These are phyloP conservation scores for Pseudotriccus pelzelni DNA, from an alignment of 2,797 vertebrate genomes.

Conservation along the genomic window DNA sequence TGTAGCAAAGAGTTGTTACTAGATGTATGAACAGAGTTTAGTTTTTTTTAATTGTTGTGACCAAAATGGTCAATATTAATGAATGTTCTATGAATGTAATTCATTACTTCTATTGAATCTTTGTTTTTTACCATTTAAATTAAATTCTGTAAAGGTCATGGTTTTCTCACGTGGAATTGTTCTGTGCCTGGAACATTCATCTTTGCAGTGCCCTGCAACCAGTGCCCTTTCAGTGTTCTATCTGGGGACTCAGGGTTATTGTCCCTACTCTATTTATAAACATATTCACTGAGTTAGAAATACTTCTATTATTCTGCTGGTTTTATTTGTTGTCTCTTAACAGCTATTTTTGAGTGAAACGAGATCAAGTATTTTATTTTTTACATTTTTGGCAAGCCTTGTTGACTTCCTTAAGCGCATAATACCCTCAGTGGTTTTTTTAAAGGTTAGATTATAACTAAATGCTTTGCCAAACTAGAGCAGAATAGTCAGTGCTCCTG, in stretches of 20 bases:
- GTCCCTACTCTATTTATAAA: constrained; percentile 24
- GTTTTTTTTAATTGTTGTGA: neutral
- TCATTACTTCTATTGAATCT: neutral
- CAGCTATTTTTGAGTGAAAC: constrained; percentile 4
- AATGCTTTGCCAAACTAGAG: neutral
- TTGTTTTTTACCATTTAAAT: neutral
- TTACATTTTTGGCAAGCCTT: neutral
- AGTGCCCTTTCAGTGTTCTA: neutral
- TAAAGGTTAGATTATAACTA: constrained; percentile 2
- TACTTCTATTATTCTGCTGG: neutral
- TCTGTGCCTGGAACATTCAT: neutral
- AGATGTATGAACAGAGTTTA: neutral
- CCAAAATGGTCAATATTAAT: neutral
- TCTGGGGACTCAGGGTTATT: neutral
- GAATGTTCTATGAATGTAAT: neutral
- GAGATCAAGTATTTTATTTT: neutral
- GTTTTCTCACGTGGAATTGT: neutral
- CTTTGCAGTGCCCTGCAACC: neutral
- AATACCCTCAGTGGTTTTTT: neutral
- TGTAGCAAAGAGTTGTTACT: neutral
- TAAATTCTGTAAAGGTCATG: neutral
- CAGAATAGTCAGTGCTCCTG: neutral
- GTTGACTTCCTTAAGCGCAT: constrained; percentile 3
- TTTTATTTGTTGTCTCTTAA: constrained; percentile 2
- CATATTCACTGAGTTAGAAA: neutral